Evolutionary conservation across 2,113 vertebrate species (phyloP), one percentile per base, ranked within the genome.

Genomic region (Trematomus loennbergii): DNA sequence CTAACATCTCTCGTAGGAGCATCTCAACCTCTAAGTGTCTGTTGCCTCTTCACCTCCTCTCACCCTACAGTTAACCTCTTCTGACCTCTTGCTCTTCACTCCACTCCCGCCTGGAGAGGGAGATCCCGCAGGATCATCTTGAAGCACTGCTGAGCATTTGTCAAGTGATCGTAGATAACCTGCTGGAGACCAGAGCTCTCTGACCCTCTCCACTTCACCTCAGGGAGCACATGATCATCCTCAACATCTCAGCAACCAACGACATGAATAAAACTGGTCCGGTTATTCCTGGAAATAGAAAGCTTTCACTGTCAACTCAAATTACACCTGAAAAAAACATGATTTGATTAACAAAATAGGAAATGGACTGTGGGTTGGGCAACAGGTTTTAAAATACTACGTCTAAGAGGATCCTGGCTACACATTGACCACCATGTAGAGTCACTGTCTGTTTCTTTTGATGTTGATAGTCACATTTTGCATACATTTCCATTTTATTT

Each of bases 21-120:
- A 16, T 67, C 43, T 43, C 48, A 58, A 78, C 40, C 76, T 68
- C 69, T 33, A 77, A 43, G 20, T 40, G 49, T 64, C 33, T 70
- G 45, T 60, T 73, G 72, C 53, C 57, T 75, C 54, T 84, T 82
- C 59, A 63, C 54, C 66, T 74, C 55, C 63, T 70, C 63, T 63
- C 68, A 67, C 78, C 68, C 29, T 45, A 69, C 54, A 54, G 81
- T 76, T 71, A 76, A 62, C 75, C 80, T 79, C 60, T 55, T 63
- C 72, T 84, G 71, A 87, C 77, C 87, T 84, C 63, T 59, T 52
- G 58, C 72, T 77, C 36, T 8, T 8, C 75, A 33, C 66, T 75
- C 20, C 43, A 29, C 49, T 64, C n/a, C 62, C 53, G 52, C 62
- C 64, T 17, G 20, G 15, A 78, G 60, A 64, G 64, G 33, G 80